phyloP scores from a whole-genome alignment of 2,113 vertebrate species.

The Lipophrys pholis region DNA sequence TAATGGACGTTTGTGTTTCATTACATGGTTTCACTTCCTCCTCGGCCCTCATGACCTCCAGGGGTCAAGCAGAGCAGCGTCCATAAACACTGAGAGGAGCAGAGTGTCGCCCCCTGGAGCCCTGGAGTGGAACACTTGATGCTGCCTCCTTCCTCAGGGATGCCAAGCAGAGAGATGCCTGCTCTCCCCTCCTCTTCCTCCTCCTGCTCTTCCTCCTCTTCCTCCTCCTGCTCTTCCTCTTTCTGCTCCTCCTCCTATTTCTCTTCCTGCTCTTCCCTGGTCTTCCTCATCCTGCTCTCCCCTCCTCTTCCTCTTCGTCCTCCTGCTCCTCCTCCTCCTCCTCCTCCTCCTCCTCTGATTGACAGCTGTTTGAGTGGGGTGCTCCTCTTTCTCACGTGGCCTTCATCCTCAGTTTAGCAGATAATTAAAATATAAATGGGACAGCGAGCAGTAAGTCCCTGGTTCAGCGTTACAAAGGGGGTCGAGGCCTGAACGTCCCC shows the following conservation, averaged over 20 bases:
- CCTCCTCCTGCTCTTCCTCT: too few relatives aligned
- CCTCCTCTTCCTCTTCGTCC: too few relatives aligned
- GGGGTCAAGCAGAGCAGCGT: slow-evolving; percentile 75
- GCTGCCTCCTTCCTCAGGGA: slow-evolving; percentile 58
- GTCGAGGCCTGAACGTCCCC: slow-evolving; percentile 52
- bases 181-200: neutral
- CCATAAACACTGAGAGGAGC: slow-evolving; percentile 61
- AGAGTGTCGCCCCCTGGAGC: slow-evolving; percentile 17
- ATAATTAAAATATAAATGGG: slow-evolving; percentile 85
- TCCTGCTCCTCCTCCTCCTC: neutral
- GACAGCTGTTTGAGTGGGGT: slow-evolving; percentile 69
- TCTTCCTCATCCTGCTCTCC: too few relatives aligned
- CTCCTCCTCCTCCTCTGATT: slow-evolving; percentile 70
- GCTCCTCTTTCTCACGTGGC: slow-evolving; percentile 74
- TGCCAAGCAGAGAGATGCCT: slow-evolving; percentile 62
- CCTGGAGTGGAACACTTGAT: slow-evolving; percentile 62
- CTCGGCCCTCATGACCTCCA: slow-evolving; percentile 61
- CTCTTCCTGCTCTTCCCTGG: too few relatives aligned
- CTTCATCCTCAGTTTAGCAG: slow-evolving; percentile 83
- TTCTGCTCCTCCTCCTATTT: too few relatives aligned
- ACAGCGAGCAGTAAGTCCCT: slow-evolving; percentile 74
- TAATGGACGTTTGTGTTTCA: too few relatives aligned
- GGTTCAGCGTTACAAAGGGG: slow-evolving; percentile 79
- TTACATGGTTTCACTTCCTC: slow-evolving; percentile 1
- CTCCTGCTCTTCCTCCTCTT: too few relatives aligned